Conservation (phyloP, 2,113 vertebrate species). For the Cyprinodon variegatus region DNA sequence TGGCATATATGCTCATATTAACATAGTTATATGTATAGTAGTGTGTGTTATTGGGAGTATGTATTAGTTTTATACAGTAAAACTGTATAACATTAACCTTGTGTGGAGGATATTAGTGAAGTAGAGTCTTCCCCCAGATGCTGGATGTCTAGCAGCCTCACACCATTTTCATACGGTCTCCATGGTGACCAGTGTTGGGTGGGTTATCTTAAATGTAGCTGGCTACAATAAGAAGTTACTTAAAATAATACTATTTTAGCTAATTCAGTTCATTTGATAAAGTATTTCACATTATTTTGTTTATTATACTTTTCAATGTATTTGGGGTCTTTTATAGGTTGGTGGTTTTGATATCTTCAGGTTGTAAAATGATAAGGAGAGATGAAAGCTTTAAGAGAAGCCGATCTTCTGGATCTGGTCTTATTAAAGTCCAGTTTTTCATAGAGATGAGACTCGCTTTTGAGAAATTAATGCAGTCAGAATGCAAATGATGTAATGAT, state of each 20-base stretch:
- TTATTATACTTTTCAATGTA: background rate
- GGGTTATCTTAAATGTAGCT: background rate
- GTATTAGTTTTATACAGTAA: background rate
- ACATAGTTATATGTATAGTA: background rate
- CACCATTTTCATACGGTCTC: background rate
- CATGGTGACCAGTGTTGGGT: background rate
- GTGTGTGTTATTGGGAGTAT: no score
- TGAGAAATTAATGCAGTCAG: no score
- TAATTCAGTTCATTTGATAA: no score
- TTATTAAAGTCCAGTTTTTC: no score
- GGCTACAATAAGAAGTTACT: background rate
- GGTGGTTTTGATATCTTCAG: no score
- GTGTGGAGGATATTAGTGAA: background rate
- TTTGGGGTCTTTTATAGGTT: no score
- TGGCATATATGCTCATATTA: no score
- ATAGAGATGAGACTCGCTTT: no score
- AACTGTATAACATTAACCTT: background rate
- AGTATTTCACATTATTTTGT: background rate
- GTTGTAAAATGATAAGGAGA: background rate
- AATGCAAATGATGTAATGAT: no score
- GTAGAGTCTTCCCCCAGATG: no score
- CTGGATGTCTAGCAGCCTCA: background rate
- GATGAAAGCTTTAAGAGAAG: background rate
- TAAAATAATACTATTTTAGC: background rate
- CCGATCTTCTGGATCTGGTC: background rate